Base-by-base conservation (phyloP, 2,888 invertebrate genomes). In the Eurytoma adleriae region DNA sequence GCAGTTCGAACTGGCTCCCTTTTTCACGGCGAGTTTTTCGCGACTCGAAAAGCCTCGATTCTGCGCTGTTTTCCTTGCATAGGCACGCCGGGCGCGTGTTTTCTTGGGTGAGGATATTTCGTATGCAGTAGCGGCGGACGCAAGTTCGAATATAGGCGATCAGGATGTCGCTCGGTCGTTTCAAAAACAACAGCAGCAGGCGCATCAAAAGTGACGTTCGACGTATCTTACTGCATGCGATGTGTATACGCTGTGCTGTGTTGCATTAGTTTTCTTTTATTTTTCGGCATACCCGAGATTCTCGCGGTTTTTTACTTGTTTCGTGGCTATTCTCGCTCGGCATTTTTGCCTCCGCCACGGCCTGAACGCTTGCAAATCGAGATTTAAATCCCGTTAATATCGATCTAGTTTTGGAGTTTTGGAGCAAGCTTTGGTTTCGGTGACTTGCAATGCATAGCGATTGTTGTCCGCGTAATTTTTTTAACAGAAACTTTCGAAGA, bases 141-240 rank as follows among this genome's bases (percentile, higher is more conserved):
- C 30, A 62, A 54, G 73, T 70, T 74, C 79, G 79, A 74, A 78
- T 73, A 30, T 70, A 50, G 79, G 69, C 74, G 50, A 70, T 56
- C 64, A 80, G 78, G 78, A 82, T 68, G 81, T 76, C 77, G 79
- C 67, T 82, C 79, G 82, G 76, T 73, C 79, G 70, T 79, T 82
- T 82, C 10, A 79, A 82, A 79, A 79, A 79, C 79, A 79, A 57
- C 74, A 70, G 52, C 75, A 72, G 61, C 74, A 64, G 16, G 71
- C 68, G 61, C 74, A 81, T 61, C 69, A 82, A 82, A 79, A 82
- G 79, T 82, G 76, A 82, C 79, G 77, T 82, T 82, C 75, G 68
- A 81, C 74, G 52, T 71, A 59, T 67, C 16, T 75, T 7, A 40
- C 40, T 27, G 74, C 79, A 73, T 73, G 73, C 7, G 2, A 24